Evolutionary conservation across 2,888 invertebrate genomes (phyloP).

Genomic region (Harmothoe impar): DNA sequence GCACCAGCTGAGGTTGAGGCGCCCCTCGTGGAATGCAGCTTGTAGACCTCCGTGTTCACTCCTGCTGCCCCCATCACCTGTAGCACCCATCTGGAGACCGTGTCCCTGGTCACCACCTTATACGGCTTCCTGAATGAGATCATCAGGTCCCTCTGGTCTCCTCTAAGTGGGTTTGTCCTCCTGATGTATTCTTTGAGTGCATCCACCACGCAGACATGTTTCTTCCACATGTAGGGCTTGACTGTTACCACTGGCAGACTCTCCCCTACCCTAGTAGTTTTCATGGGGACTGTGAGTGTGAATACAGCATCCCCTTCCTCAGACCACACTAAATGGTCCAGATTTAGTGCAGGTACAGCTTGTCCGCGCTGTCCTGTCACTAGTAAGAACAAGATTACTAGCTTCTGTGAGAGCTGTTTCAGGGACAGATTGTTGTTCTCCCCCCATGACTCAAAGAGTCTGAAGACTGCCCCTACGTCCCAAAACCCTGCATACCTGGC

Average conservation of each 20-base stretch:
- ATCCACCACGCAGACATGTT: neutral
- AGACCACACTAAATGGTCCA: neutral
- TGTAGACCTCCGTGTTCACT: neutral
- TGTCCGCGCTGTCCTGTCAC: neutral
- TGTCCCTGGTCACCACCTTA: neutral
- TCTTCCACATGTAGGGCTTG: neutral
- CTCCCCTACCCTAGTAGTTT: neutral
- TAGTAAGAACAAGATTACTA: neutral
- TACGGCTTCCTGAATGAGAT: neutral
- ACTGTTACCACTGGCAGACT: neutral
- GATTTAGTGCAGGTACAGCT: neutral
- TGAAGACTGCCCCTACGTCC: neutral
- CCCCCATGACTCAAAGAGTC: neutral
- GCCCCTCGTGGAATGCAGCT: neutral
- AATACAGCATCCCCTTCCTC: neutral
- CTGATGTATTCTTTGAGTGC: neutral
- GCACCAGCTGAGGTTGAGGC: neutral
- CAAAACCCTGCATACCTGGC: neutral
- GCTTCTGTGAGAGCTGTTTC: neutral
- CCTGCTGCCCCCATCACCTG: neutral
- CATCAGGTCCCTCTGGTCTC: neutral
- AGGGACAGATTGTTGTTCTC: neutral
- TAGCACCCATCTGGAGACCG: neutral
- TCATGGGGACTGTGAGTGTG: neutral
- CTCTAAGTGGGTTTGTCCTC: neutral